Evolutionary conservation across 2,797 vertebrate species (phyloP).

Genomic region (Ptychadena robeensis): DNA sequence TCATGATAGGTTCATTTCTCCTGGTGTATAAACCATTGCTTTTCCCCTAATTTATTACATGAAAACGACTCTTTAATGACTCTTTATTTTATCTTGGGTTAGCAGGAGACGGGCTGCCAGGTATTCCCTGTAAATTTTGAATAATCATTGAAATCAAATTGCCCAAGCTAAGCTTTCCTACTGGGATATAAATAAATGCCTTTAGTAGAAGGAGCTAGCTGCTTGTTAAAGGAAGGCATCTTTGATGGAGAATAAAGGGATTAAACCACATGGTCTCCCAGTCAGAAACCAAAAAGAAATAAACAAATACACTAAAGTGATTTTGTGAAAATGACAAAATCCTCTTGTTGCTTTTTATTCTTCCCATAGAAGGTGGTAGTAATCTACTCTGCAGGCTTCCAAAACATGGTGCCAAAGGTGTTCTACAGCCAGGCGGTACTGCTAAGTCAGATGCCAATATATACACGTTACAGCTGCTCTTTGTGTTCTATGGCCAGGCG

Average conservation of each 20-base stretch:
- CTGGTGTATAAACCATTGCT: too few relatives aligned
- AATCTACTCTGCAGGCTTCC: not conserved
- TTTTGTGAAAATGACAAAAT: not conserved
- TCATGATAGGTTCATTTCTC: too few relatives aligned
- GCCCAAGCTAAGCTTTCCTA: not conserved
- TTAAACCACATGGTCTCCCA: constrained; percentile 2
- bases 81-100: not conserved
- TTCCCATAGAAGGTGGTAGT: not conserved
- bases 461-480: not conserved
- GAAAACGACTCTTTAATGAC: too few relatives aligned
- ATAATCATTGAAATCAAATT: not conserved
- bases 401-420: not conserved
- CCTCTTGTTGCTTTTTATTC: not conserved
- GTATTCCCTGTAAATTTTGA: not conserved
- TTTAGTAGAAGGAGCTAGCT: not conserved
- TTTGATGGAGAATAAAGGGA: not conserved
- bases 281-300: not conserved
- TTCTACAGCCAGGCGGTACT: not conserved
- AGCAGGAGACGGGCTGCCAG: not conserved
- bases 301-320: constrained; percentile 6
- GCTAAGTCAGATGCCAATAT: not conserved
- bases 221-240: not conserved
- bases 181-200: not conserved
- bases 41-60: too few relatives aligned
- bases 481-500: not conserved